Conservation (phyloP, 2,797 vertebrate genomes). For the Chromobotia macracanthus region DNA sequence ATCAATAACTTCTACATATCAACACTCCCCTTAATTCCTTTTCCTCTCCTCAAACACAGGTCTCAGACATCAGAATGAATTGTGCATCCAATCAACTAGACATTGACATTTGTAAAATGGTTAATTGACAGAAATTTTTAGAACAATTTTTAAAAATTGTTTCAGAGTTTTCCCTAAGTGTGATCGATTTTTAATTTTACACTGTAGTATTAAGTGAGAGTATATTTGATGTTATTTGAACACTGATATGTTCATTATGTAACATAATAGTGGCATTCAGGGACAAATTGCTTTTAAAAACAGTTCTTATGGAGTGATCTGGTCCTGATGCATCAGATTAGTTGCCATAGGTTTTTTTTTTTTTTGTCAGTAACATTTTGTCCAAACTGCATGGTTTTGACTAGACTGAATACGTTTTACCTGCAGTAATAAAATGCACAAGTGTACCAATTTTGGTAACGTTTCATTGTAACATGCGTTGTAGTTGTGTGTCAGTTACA, state of each 20-base stretch:
- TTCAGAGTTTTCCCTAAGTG: background rate
- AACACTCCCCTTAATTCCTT: no score
- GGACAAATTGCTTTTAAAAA: background rate
- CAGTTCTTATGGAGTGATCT: background rate
- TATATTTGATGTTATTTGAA: no score
- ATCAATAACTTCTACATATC: no score
- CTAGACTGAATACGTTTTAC: background rate
- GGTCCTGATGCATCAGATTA: background rate
- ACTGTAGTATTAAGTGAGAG: background rate
- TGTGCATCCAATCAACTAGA: no score
- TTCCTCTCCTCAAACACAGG: no score
- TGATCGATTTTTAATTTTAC: background rate
- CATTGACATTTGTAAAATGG: no score
- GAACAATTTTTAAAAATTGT: no score
- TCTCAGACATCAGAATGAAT: no score
- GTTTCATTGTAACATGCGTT: conserved; percentile 33
- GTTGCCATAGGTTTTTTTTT: background rate
- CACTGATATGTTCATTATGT: no score
- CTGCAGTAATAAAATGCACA: conserved; percentile 50
- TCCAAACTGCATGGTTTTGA: conserved; percentile 5
- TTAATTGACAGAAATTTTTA: no score
- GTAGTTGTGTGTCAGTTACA: conserved; percentile 38
- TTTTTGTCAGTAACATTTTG: background rate
- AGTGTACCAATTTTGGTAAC: conserved; percentile 40
- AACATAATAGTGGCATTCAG: background rate